Evolutionary conservation across 2,797 vertebrate genomes (phyloP), one percentile per base, ranked within the genome.

Genomic region (Siniperca undulata): DNA sequence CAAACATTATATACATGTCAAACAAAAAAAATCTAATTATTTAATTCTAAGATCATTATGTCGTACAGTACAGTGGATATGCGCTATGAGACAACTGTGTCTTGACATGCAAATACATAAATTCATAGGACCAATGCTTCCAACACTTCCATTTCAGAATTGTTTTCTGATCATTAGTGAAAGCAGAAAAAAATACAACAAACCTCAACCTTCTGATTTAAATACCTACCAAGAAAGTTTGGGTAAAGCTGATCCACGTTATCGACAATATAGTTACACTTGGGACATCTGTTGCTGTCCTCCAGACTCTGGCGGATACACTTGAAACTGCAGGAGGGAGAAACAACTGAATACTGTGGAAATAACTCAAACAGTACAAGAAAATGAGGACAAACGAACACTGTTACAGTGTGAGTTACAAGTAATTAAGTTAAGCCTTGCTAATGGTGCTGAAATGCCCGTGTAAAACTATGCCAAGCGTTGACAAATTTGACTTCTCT

Each of bases 241-340:
- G 99, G 99, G 90, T 98, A 99, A 44, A 99, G 97, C 95, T 99
- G 99, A 92, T 99, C 98, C 91, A 99, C 97, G 62, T 99, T 99
- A 93, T 99, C 99, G 80, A 99, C 97, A 68, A 98, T 96, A 88
- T 99, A 99, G 95, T 99, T 99, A 94, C 99, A 99, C 94, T 99
- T 99, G 46, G 99, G 99, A 90, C 99, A 99, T 87, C 98, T 96
- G 94, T 99, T 99, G 92, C 97, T 99, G 91, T 99, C 99, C 88
- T 99, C 98, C 92, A 99, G 94, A 94, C 98, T 99, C 93, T 98
- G 98, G 74, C 98, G 97, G 94, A 99, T 99, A 94, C 99, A 99
- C 88, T 97, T 99, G 92, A 98, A 99, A 94, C 98, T 99, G 94
- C 24, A 87, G 68, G 22, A 69, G 27, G 27, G 58, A 77, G 20